Evolutionary conservation across 2,888 invertebrate species (phyloP).

Genomic region (Aleiodes leptofemur): DNA sequence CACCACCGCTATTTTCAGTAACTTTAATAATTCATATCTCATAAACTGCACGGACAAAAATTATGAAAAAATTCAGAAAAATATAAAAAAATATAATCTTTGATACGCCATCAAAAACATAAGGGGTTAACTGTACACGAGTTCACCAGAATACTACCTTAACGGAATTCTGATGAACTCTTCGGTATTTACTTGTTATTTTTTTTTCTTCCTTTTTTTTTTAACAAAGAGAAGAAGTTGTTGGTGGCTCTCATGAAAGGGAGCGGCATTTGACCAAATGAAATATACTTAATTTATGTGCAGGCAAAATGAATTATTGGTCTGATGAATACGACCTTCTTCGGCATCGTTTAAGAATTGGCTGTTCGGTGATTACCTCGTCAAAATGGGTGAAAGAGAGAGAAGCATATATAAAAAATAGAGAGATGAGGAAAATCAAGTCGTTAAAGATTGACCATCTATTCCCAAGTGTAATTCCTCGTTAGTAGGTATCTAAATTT

Average conservation of each 20-base stretch:
- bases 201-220: neutral
- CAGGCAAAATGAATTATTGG: constrained; percentile 59
- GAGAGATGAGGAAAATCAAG: constrained; percentile 27
- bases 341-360: constrained; percentile 57
- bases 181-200: too few relatives aligned
- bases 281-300: constrained; percentile 56
- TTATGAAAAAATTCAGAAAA: too few relatives aligned
- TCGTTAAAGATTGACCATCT: constrained; percentile 27
- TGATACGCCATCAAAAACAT: too few relatives aligned
- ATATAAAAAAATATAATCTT: too few relatives aligned
- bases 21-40: too few relatives aligned
- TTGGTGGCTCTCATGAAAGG: constrained; percentile 23
- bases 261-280: constrained; percentile 50
- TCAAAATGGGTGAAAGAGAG: constrained; percentile 41
- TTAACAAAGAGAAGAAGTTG: constrained; percentile 16
- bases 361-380: constrained; percentile 55
- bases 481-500: neutral
- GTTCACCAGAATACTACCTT: too few relatives aligned
- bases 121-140: too few relatives aligned
- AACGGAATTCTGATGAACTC: too few relatives aligned
- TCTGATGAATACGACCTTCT: constrained; percentile 59
- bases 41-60: too few relatives aligned
- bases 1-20: too few relatives aligned
- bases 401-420: constrained; percentile 17
- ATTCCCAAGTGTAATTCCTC: constrained; percentile 14